Conservation (phyloP, 2,888 invertebrate species). For the Aromia moschata region DNA sequence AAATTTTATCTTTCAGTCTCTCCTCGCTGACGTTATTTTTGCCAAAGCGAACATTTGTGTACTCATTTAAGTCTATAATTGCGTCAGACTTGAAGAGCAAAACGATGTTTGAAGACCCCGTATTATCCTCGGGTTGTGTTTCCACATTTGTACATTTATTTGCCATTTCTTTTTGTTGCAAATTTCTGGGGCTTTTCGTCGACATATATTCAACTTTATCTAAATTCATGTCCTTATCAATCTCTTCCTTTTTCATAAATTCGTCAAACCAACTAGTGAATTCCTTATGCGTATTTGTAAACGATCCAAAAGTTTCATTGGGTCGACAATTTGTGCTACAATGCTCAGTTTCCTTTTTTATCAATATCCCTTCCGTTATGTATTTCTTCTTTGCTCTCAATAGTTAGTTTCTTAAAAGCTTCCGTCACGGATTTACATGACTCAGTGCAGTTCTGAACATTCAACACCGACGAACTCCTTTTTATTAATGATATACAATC, state of each 20-base stretch:
- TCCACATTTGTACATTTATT: too few relatives aligned
- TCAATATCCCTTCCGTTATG: background rate
- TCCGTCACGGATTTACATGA: conserved; percentile 13
- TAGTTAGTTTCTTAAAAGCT: conserved; percentile 17
- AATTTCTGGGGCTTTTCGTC: too few relatives aligned
- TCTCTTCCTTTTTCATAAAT: conserved; percentile 7
- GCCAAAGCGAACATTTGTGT: conserved; percentile 21
- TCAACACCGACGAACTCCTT: background rate
- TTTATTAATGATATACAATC: background rate
- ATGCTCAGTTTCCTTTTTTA: background rate
- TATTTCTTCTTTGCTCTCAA: conserved; percentile 6
- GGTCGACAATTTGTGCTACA: background rate
- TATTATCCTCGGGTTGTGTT: background rate
- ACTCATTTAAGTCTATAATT: conserved; percentile 28
- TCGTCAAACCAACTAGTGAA: conserved; percentile 15
- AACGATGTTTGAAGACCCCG: conserved; percentile 23
- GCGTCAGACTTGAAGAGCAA: conserved; percentile 32
- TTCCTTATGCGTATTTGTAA: background rate
- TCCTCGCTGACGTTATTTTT: background rate
- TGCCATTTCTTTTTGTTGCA: too few relatives aligned
- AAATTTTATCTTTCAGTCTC: background rate
- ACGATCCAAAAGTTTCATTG: background rate
- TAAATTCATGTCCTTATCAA: background rate
- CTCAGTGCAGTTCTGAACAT: background rate
- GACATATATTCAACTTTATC: background rate